These are phyloP conservation scores for Nesoenas mayeri DNA, from an alignment of 2,113 vertebrate species.

Conservation along the genomic window DNA sequence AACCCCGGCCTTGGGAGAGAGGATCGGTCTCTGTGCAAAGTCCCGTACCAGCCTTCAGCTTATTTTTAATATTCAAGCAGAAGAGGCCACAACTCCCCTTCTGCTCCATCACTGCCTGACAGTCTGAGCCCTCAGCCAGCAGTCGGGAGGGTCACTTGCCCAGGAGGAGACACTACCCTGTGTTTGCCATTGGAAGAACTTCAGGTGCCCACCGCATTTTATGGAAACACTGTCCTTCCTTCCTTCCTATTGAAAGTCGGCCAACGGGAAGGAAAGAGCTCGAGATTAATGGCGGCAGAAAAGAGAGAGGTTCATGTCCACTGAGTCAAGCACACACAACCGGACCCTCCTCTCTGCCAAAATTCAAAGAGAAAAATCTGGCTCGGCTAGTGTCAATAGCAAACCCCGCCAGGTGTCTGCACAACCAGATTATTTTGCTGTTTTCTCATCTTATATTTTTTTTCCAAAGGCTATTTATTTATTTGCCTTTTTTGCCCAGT, in stretches of 20 bases:
- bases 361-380: neutral
- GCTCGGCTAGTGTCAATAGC: neutral
- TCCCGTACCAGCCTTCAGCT: neutral
- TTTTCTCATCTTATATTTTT: neutral
- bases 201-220: rapidly evolving
- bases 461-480: neutral
- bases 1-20: neutral
- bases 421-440: neutral
- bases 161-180: neutral
- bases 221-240: neutral
- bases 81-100: neutral
- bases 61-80: neutral
- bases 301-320: conserved; percentile 23
- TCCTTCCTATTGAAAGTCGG: neutral
- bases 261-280: conserved; percentile 26
- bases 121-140: neutral
- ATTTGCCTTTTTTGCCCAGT: neutral
- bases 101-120: neutral
- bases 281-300: neutral
- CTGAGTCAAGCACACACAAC: neutral
- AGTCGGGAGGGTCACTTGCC: neutral
- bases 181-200: neutral
- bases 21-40: neutral
- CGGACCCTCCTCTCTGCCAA: neutral
- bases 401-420: neutral